Evolutionary conservation across 1,140 invertebrate species (phyloP).

Genomic region (Schlechtendalia chinensis): DNA sequence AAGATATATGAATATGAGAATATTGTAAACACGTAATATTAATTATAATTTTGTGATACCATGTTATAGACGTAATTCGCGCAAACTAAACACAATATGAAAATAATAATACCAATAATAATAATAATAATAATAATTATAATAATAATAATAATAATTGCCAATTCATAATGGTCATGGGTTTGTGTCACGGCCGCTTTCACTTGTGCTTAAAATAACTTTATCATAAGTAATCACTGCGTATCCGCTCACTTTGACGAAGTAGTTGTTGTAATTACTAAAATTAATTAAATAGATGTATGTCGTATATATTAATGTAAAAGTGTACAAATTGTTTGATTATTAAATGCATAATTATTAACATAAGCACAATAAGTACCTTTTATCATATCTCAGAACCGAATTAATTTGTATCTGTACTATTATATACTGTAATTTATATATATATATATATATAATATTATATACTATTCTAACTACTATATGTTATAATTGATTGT

Average conservation of each 20-base stretch:
- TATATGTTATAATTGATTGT: background rate
- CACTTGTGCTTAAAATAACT: background rate
- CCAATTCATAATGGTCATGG: slow-evolving; percentile 32
- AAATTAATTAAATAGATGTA: slow-evolving; percentile 1
- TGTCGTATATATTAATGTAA: no score
- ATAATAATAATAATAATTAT: no score
- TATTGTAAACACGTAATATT: slow-evolving; percentile 18
- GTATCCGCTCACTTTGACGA: background rate
- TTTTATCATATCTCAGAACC: no score
- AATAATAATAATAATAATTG: no score
- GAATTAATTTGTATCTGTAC: background rate
- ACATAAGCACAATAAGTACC: no score
- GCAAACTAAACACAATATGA: slow-evolving; percentile 6
- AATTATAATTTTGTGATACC: background rate
- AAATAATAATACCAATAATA: no score
- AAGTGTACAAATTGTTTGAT: no score
- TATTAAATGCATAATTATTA: no score
- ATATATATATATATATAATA: background rate
- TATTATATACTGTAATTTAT: background rate
- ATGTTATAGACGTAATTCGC: background rate
- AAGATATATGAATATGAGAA: no score
- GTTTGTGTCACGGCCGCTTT: background rate
- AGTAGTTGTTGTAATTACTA: background rate
- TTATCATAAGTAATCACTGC: background rate
- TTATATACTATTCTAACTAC: no score